Base-by-base conservation (phyloP, 2,113 vertebrate species). In the Girardinichthys multiradiatus region DNA sequence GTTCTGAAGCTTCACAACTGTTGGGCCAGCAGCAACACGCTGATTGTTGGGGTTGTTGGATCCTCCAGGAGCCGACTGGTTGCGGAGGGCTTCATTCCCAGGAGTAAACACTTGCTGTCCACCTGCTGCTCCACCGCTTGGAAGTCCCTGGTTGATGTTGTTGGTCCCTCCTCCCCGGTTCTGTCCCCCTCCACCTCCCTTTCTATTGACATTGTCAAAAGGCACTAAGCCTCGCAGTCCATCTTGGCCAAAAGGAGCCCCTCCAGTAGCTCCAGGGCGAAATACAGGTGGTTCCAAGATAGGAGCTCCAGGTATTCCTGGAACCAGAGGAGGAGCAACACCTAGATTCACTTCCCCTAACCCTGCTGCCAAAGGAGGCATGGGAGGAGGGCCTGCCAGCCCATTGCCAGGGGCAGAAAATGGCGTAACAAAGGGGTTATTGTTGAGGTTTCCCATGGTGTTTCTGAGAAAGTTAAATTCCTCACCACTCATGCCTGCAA, bases 1-100 rank as follows among this genome's bases (percentile, higher is more conserved):
- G 87, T 99, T 99, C 81, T 99, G 97, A 63, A 99, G 96, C 92
- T 98, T 97, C 76, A 99, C 98, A 74, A 99, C 94, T 37, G 95
- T 97, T 28, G 98, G 97, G n/a, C 87, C 85, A 27, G 74, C 74
- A 11, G 70, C 72, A 37, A 67, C 54, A 0, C 81, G 88, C 8
- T 91, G 91, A 82, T 45, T 63, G 26, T 94, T 95, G 57, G 96
- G 93, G 83, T 96, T 97, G 76, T 93, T 95, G 84, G 96, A 88
- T 74, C 93, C 95, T 74, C 93, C 95, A 59, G 95, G 72, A 2
- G 80, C 93, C 82, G 74, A 94, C 65, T 79, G 94, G 86, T 95
- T 97, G 72, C 94, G 95, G 81, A 97, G 95, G 67, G 91, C 93
- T 75, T 96, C 91, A 68, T 75, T 72, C 92, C 93, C 96, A 92